Percentiles rank a stretch among this genome's conserved stretches.
These are phyloP conservation scores for Eudorcas thomsonii DNA, from an alignment of 2,113 vertebrate species.

Conservation along the genomic window DNA sequence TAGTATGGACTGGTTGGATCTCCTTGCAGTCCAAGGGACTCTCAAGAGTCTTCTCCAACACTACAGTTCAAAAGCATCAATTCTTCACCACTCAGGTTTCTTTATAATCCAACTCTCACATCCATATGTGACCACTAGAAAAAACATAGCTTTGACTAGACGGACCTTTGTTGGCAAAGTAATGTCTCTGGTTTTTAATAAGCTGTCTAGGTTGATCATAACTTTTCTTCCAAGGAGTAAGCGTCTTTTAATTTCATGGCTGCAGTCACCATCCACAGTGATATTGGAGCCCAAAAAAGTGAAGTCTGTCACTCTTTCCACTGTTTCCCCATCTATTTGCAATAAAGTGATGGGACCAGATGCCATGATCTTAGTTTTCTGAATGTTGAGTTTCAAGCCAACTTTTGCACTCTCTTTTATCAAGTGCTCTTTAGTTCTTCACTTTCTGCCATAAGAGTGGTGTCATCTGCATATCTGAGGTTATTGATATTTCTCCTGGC, in stretches of 20 bases:
- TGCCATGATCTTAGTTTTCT: neutral
- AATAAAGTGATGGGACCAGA: neutral
- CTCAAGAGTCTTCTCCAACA: neutral
- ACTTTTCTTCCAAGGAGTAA: neutral
- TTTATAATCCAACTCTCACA: neutral
- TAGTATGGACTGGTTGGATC: neutral
- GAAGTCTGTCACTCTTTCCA: neutral
- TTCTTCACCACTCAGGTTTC: rapidly evolving
- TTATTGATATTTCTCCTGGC: neutral
- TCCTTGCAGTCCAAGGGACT: neutral
- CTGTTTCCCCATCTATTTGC: neutral
- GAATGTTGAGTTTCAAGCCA: neutral
- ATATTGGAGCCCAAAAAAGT: neutral
- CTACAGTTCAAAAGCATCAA: neutral
- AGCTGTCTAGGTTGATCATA: neutral
- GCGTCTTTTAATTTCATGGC: neutral
- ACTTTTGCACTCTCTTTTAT: neutral
- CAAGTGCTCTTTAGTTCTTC: neutral
- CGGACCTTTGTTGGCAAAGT: neutral
- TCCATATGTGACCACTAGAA: neutral
- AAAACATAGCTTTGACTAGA: neutral
- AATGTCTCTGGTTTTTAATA: neutral
- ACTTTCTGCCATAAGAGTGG: neutral
- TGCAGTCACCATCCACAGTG: neutral
- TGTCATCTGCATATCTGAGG: neutral